Conservation (phyloP, 1,140 invertebrate genomes). For the Glossosoma conforme region DNA sequence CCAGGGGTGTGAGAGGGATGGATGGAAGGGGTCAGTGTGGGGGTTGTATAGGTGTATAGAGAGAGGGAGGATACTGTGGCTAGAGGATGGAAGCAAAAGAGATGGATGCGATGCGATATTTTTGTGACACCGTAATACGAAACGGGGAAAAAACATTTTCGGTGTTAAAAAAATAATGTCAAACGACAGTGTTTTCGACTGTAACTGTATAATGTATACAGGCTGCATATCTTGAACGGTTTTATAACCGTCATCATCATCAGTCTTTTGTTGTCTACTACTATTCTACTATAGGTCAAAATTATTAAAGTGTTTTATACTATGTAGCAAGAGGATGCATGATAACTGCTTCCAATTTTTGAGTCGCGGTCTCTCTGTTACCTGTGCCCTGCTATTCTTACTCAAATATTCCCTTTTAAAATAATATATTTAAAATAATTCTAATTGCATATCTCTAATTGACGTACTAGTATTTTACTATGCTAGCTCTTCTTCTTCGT, state of each 20-base stretch:
- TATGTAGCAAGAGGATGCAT: too few species aligned
- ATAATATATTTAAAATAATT: too few species aligned
- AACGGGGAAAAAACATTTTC: not conserved
- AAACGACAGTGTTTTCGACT: conserved; percentile 1
- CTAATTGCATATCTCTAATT: too few species aligned
- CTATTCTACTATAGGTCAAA: not conserved
- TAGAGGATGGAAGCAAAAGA: conserved; percentile 1
- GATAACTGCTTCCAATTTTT: too few species aligned
- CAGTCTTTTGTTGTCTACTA: not conserved
- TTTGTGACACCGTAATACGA: not conserved
- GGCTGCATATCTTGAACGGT: not conserved
- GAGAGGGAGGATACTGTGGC: not conserved
- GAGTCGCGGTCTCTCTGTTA: too few species aligned
- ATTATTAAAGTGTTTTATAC: too few species aligned
- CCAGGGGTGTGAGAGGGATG: conserved; percentile 6
- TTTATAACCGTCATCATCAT: not conserved
- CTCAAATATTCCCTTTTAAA: too few species aligned
- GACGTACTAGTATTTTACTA: too few species aligned
- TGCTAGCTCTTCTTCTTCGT: too few species aligned
- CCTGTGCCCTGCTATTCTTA: too few species aligned
- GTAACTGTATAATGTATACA: not conserved
- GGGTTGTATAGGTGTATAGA: not conserved
- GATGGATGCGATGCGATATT: conserved; percentile 4
- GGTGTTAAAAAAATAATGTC: not conserved
- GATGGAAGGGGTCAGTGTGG: not conserved